Percentiles rank a stretch among this genome's conserved stretches.
Conservation (phyloP, 2,113 vertebrate genomes). For the Oreochromis tanganicae region DNA sequence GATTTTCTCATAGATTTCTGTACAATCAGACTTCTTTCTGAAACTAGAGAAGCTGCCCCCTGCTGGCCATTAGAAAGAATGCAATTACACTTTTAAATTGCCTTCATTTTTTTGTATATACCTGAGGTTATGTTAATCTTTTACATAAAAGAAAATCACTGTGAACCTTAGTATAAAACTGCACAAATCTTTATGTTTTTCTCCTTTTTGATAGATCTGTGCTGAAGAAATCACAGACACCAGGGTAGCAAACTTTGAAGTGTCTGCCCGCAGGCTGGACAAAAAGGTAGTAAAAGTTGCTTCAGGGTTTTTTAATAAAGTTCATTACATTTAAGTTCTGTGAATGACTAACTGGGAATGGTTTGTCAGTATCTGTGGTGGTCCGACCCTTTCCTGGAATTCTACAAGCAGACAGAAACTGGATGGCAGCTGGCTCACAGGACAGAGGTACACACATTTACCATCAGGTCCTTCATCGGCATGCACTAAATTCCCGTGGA, state of each 20-base stretch:
- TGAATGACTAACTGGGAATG: background rate
- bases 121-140: background rate
- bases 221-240: conserved; percentile 93
- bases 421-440: conserved; percentile 94
- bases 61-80: background rate
- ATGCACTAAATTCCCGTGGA: rapidly evolving
- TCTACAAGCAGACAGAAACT: conserved; percentile 83
- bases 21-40: background rate
- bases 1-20: background rate
- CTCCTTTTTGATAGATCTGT: conserved; percentile 38
- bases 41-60: background rate
- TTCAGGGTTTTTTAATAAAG: rapidly evolving
- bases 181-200: background rate
- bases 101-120: background rate
- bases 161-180: background rate
- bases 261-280: conserved; percentile 85
- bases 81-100: background rate
- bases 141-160: background rate
- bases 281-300: conserved; percentile 78
- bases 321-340: rapidly evolving
- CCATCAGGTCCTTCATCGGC: too few relatives aligned
- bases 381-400: conserved; percentile 95
- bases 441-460: conserved; percentile 81
- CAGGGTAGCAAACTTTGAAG: conserved; percentile 83
- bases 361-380: conserved; percentile 87